Evolutionary conservation across 2,113 vertebrate genomes (phyloP).

Genomic region (Nyctereutes procyonoides): DNA sequence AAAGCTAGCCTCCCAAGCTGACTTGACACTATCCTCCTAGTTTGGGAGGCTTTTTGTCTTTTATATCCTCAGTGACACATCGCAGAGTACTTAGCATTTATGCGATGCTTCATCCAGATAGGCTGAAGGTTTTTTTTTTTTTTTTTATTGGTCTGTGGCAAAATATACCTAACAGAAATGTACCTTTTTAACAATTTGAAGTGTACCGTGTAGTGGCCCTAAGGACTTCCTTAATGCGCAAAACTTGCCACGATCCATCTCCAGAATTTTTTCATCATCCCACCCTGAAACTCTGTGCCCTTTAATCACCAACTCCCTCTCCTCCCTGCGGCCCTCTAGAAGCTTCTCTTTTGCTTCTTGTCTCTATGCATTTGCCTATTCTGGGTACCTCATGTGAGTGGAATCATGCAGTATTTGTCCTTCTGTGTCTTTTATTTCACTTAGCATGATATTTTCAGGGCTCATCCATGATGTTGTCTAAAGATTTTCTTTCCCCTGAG

Average conservation of each 20-base stretch:
- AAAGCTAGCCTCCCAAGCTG: background rate
- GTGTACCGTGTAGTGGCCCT: background rate
- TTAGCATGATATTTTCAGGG: background rate
- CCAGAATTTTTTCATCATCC: background rate
- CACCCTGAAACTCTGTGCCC: background rate
- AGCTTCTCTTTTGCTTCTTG: background rate
- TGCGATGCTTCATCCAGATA: background rate
- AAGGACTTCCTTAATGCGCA: background rate
- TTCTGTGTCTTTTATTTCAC: background rate
- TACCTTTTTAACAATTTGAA: background rate
- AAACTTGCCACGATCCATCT: background rate
- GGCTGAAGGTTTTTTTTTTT: background rate
- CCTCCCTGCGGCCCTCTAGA: background rate
- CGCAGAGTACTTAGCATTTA: background rate
- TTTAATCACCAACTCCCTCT: no score
- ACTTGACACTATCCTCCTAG: background rate
- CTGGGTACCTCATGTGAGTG: background rate
- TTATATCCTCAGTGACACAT: background rate
- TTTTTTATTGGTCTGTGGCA: background rate
- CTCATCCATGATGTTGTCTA: background rate
- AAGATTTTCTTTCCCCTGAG: background rate
- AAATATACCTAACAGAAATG: background rate
- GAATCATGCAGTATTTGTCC: background rate
- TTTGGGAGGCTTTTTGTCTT: background rate
- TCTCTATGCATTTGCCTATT: background rate